Base-by-base conservation (phyloP, 2,888 invertebrate species). In the Salpingus planirostris region DNA sequence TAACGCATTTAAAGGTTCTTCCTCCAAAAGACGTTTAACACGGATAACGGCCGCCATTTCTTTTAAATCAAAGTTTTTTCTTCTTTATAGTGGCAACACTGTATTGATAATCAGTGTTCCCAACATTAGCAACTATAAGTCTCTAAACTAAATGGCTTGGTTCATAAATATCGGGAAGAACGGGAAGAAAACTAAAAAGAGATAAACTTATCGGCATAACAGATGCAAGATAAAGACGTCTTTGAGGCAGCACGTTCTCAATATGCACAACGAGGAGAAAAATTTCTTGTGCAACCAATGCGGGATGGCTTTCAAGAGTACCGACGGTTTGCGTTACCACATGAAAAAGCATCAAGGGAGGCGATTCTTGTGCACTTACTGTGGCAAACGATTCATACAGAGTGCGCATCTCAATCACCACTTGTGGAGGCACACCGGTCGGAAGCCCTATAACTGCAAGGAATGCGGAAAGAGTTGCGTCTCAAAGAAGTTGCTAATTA, bases 1-100 rank as follows among this genome's bases (percentile, higher is more conserved):
- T 41, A 86, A 65, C 2, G 80, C 76, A 56, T 79, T 76, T 42
- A 76, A 70, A 1, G 85, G 84, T 50, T 78, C 78, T 41, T 81
- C 80, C 33, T 79, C 77, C 13, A 77, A 70, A 50, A 76, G 71
- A 21, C 85, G 74, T 64, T 85, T 86, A 2, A 85, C 77, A 43
- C 84, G 71, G 33, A 85, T 68, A 34, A 85, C 71, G 2, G 84
- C 73, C 15, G 78, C 68, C 66, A 74, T 69, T 8, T 18, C 8
- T 18, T n/a, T n/a, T n/a, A n/a, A n/a, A n/a, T n/a, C n/a, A n/a
- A n/a, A n/a, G n/a, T n/a, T n/a, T n/a, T n/a, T n/a, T n/a, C n/a
- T n/a, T n/a, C n/a, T n/a, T n/a, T n/a, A n/a, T n/a, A n/a, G n/a
- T n/a, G n/a, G n/a, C n/a, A n/a, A n/a, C n/a, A n/a, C n/a, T n/a